phyloP scores from a whole-genome alignment of 2,113 vertebrate genomes.

The Mixornis gularis region DNA sequence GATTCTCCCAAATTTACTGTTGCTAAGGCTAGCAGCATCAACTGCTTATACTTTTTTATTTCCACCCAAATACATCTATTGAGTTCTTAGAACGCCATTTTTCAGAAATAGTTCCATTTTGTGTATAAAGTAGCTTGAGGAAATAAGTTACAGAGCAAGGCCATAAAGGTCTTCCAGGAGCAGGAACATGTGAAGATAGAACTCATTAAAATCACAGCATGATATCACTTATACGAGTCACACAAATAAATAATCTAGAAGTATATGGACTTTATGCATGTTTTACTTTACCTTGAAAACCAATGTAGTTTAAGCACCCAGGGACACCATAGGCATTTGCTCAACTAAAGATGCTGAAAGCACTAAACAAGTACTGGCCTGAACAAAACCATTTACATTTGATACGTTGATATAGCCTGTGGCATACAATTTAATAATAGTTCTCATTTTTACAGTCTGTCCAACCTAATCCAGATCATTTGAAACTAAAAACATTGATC shows the following conservation, averaged over 20 bases:
- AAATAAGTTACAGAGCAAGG: constrained; percentile 4
- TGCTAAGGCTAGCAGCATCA: background rate
- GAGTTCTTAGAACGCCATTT: background rate
- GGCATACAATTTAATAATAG: background rate
- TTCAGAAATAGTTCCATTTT: background rate
- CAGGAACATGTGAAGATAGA: background rate
- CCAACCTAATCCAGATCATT: background rate
- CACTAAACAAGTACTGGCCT: background rate
- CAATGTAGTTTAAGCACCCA: background rate
- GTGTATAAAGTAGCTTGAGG: background rate
- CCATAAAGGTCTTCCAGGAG: background rate
- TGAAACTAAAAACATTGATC: background rate
- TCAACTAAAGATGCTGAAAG: background rate
- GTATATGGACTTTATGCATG: background rate
- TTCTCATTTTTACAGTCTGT: background rate
- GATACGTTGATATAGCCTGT: background rate
- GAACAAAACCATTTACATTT: background rate
- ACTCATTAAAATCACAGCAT: constrained; percentile 43
- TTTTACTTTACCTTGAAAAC: background rate
- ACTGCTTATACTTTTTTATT: background rate
- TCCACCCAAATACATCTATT: background rate
- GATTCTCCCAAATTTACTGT: background rate
- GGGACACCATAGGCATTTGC: background rate
- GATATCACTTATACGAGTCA: background rate
- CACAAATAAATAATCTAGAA: constrained; percentile 17